These are phyloP conservation scores for Dryobota labecula DNA, from an alignment of 2,888 invertebrate species.

Conservation along the genomic window DNA sequence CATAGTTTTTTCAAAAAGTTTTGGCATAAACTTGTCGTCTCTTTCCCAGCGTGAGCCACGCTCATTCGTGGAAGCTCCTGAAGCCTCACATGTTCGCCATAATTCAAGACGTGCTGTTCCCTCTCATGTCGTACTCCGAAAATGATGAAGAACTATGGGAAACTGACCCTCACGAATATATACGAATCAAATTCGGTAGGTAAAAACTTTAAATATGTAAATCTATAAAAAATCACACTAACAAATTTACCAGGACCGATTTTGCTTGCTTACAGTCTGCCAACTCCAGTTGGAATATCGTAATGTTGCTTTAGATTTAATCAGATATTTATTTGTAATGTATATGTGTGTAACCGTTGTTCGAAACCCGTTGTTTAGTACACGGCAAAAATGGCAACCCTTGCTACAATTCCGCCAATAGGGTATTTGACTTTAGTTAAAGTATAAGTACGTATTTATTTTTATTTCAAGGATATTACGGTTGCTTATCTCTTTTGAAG, in stretches of 20 bases:
- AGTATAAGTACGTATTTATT: background rate
- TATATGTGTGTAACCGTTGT: background rate
- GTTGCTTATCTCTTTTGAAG: background rate
- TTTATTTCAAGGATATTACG: background rate
- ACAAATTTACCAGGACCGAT: constrained; percentile 24
- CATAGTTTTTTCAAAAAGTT: background rate
- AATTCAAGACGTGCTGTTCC: constrained; percentile 98
- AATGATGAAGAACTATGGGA: constrained; percentile 99
- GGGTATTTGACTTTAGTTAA: constrained; percentile 2
- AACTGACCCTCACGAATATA: constrained; percentile 99
- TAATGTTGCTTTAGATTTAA: constrained; percentile 40
- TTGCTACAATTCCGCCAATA: constrained; percentile 12
- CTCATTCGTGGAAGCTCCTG: constrained; percentile 98
- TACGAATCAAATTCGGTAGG: constrained; percentile 98
- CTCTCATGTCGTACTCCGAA: constrained; percentile 98
- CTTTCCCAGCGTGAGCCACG: constrained; percentile 93
- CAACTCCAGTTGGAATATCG: constrained; percentile 30
- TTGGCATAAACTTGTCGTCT: constrained; percentile 3
- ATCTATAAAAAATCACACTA: background rate
- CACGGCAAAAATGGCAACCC: background rate
- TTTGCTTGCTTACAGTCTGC: constrained; percentile 49
- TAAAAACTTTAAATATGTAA: constrained; percentile 3
- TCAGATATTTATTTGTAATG: constrained; percentile 29
- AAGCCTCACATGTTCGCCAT: constrained; percentile 98
- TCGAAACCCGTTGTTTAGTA: constrained; percentile 17